These are phyloP conservation scores for Hydrotaea diabolus DNA, from an alignment of 2,888 invertebrate genomes.

Conservation along the genomic window DNA sequence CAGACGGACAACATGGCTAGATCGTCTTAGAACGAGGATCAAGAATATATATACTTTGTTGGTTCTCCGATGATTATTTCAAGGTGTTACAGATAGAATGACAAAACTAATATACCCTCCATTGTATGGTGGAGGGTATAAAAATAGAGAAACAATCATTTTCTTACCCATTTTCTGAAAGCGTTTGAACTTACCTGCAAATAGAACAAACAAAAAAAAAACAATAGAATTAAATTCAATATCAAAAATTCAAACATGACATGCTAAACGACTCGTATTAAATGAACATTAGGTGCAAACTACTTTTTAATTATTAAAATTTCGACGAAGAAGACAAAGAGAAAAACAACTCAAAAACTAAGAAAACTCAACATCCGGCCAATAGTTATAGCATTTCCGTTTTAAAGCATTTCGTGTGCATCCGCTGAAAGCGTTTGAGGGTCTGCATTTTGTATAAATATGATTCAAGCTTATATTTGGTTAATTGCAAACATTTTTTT, in stretches of 20 bases:
- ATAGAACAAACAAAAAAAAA: neutral
- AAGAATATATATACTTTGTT: no score
- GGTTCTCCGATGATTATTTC: no score
- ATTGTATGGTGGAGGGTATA: no score
- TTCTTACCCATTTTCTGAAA: neutral
- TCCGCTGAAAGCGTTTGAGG: neutral
- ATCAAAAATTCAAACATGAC: neutral
- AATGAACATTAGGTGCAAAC: neutral
- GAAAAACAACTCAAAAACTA: neutral
- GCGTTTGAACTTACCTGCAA: neutral
- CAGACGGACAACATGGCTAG: no score
- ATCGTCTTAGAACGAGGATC: no score
- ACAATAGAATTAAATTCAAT: no score
- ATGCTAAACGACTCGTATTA: neutral
- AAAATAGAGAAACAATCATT: neutral
- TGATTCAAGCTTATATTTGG: no score
- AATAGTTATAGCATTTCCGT: neutral
- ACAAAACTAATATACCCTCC: no score
- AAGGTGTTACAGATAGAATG: no score
- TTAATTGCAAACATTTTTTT: no score
- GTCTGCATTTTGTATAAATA: neutral
- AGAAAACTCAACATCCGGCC: neutral
- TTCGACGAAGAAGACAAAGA: neutral
- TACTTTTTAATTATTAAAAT: neutral
- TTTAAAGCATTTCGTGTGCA: neutral